Conservation (phyloP, 2,113 vertebrate species). For the Diglossa brunneiventris region DNA sequence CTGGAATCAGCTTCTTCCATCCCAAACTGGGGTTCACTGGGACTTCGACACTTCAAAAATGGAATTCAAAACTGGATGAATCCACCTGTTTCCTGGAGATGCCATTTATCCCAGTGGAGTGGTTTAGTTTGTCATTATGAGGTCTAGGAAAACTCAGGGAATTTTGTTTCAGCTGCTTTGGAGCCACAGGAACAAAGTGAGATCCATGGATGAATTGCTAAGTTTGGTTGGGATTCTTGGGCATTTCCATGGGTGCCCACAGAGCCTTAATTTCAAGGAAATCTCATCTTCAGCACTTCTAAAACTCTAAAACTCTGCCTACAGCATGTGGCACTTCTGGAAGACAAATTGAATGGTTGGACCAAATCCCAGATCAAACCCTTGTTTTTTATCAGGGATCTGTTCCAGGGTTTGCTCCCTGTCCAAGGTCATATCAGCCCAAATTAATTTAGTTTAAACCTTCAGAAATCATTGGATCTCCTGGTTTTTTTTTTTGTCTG, state of each 20-base stretch:
- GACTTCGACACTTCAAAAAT: neutral
- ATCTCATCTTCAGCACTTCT: neutral
- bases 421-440: neutral
- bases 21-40: neutral
- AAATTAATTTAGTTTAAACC: fast-evolving
- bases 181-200: neutral
- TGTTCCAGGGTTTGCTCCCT: neutral
- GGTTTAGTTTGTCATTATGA: neutral
- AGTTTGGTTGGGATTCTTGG: neutral
- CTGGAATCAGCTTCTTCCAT: neutral
- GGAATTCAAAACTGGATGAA: neutral
- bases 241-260: neutral
- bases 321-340: neutral
- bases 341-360: neutral
- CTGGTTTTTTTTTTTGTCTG: too few relatives aligned
- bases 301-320: neutral
- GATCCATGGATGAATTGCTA: neutral
- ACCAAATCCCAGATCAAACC: neutral
- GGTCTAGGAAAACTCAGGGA: neutral
- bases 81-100: neutral
- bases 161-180: neutral
- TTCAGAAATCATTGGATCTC: neutral
- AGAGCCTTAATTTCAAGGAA: neutral
- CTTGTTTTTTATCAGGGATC: neutral
- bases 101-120: neutral